These are phyloP conservation scores for Biston stratarius DNA, from an alignment of 2,888 invertebrate genomes.

Conservation along the genomic window DNA sequence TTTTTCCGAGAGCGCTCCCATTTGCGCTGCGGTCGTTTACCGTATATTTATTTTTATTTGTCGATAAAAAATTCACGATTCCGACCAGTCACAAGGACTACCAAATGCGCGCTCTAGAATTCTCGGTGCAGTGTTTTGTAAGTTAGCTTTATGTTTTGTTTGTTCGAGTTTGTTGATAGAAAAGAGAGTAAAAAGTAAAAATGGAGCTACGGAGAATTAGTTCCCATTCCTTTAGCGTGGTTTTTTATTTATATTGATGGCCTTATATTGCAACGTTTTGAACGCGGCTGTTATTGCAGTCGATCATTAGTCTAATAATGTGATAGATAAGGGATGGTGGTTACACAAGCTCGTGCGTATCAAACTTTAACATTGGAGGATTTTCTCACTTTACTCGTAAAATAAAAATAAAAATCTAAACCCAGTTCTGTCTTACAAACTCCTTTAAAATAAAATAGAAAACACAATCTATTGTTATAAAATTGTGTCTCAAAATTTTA, in stretches of 20 bases:
- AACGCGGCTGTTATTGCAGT: no score
- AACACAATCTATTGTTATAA: no score
- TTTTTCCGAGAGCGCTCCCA: conserved; percentile 71
- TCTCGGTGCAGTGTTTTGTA: conserved; percentile 36
- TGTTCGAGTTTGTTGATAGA: conserved; percentile 25
- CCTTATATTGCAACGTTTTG: neutral
- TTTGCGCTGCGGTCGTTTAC: conserved; percentile 66
- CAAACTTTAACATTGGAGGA: no score
- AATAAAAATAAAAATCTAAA: no score
- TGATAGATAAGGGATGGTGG: no score
- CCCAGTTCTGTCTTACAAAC: no score
- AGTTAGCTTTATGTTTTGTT: conserved; percentile 35
- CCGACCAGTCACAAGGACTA: conserved; percentile 47
- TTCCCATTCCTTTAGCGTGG: neutral
- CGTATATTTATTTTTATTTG: conserved; percentile 65
- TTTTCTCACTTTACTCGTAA: no score
- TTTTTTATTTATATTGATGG: conserved; percentile 4
- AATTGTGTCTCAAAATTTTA: no score
- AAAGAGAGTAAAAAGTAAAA: conserved; percentile 21
- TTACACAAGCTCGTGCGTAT: no score
- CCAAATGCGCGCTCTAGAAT: conserved; percentile 47
- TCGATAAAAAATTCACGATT: conserved; percentile 66
- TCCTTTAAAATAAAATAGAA: no score
- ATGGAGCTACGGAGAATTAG: conserved; percentile 11
- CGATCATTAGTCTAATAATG: no score